A percentile compares a stretch with the other conserved stretches of the same genome.
phyloP scores from a whole-genome alignment of 2,797 vertebrate genomes.

The Lutjanus campechanus region DNA sequence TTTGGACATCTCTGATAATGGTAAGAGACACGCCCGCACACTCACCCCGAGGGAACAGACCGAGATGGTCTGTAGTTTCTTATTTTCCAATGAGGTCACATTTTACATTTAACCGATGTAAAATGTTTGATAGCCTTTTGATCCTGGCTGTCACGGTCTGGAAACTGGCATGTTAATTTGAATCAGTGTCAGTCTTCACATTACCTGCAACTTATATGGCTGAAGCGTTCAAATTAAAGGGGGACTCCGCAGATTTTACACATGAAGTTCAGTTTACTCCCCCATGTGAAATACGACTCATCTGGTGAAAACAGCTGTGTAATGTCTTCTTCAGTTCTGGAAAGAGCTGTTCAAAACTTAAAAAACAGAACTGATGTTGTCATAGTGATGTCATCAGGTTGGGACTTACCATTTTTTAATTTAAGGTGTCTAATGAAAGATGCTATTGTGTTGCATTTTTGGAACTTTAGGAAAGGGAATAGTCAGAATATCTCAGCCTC shows the following conservation, averaged over 20 bases:
- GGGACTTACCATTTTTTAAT: too few relatives aligned
- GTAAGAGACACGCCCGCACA: slow-evolving; percentile 71
- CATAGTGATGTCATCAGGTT: too few relatives aligned
- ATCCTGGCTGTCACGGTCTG: not conserved
- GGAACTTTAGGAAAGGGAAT: not conserved
- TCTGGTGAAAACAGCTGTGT: too few relatives aligned
- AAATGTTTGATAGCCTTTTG: not conserved
- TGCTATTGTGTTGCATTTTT: not conserved
- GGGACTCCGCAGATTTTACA: too few relatives aligned
- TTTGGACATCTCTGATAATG: slow-evolving; percentile 94
- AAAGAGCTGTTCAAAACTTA: too few relatives aligned
- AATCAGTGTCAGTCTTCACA: not conserved
- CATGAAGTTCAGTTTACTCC: too few relatives aligned
- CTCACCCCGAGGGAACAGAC: not conserved
- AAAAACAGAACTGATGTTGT: too few relatives aligned
- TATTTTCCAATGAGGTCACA: not conserved
- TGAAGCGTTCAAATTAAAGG: not conserved
- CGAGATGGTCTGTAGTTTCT: not conserved
- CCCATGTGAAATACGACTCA: too few relatives aligned
- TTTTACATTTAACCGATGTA: not conserved
- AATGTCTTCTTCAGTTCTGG: too few relatives aligned
- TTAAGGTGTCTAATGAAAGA: too few relatives aligned
- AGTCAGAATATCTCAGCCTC: not conserved
- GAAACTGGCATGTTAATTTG: not conserved
- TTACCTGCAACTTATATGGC: not conserved